Base-by-base conservation (phyloP, 37 sponge, comb jelly and placozoan species). In the Halisarca cf. caerulea region DNA sequence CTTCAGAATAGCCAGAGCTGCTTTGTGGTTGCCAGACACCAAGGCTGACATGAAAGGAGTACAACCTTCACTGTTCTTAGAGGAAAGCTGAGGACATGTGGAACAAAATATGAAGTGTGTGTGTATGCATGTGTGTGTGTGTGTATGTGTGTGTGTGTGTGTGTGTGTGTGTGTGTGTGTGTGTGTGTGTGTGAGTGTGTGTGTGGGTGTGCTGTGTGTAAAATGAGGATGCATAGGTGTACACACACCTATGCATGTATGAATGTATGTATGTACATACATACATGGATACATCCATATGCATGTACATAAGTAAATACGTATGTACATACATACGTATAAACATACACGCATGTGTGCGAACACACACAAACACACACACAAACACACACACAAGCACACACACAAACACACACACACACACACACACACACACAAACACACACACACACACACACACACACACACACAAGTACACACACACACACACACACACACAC, bases 41-140 rank as follows among this genome's bases (percentile, higher is more conserved):
- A 94, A 70, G 36, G 91, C 89, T 9, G 59, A 6, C 61, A 86
- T 39, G 89, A 94, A 94, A 6, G 94, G 91, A 15, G 88, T 90
- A 66, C 85, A 39, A 38, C 91, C 94, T 45, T 58, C 24, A 1
- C 58, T 55, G 72, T 94, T 90, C 60, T 62, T 84, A 9, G 62
- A 45, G 70, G 86, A 85, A 18, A 93, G 71, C 94, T 93, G 71
- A 14, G 62, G 59, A 41, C 21, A n/a, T n/a, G n/a, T n/a, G n/a
- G n/a, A 14, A 58, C 33, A 9, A 14, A 28, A 34, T 14, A 2
- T 27, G 23, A 80, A 11, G 2, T n/a, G 8, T 57, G 59, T 5
- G 38, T 59, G 51, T 47, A 11, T 47, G 51, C 11, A 11, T 47
- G 51, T 47, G 51, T 47, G 51, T 47, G 51, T 47, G 51, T 47